phyloP scores from a whole-genome alignment of 2,113 vertebrate genomes.

The Drymodes brunneopygia region DNA sequence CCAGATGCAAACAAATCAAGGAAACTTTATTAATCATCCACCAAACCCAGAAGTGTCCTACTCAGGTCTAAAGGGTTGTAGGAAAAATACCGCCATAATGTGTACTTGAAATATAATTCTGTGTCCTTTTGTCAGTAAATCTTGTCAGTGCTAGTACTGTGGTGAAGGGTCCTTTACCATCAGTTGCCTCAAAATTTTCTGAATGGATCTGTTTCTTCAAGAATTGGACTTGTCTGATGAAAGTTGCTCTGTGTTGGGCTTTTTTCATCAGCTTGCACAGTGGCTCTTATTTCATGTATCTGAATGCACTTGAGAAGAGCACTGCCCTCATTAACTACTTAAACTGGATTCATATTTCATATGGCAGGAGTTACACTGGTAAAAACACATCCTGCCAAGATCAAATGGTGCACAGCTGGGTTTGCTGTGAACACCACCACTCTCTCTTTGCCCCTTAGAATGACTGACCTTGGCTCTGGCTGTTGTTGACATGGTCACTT shows the following conservation, averaged over 20 bases:
- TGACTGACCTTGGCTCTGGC: background rate
- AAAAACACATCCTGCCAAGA: background rate
- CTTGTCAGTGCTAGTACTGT: background rate
- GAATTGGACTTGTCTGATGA: background rate
- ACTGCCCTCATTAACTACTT: background rate
- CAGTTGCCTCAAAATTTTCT: background rate
- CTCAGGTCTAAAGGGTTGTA: background rate
- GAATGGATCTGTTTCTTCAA: background rate
- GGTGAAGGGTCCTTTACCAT: background rate
- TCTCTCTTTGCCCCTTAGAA: fast-evolving
- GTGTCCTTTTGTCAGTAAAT: background rate
- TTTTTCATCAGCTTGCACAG: background rate
- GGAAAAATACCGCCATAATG: background rate
- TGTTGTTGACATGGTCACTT: background rate
- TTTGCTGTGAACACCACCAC: background rate
- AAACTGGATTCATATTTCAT: background rate
- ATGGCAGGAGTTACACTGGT: background rate
- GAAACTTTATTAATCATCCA: background rate
- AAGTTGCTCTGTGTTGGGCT: background rate
- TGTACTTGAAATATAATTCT: background rate
- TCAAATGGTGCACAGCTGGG: background rate
- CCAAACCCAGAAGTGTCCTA: background rate
- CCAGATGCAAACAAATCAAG: background rate
- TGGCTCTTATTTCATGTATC: background rate
- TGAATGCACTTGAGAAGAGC: background rate